Evolutionary conservation across 1,140 invertebrate genomes (phyloP).

Genomic region (Coboldia fuscipes): DNA sequence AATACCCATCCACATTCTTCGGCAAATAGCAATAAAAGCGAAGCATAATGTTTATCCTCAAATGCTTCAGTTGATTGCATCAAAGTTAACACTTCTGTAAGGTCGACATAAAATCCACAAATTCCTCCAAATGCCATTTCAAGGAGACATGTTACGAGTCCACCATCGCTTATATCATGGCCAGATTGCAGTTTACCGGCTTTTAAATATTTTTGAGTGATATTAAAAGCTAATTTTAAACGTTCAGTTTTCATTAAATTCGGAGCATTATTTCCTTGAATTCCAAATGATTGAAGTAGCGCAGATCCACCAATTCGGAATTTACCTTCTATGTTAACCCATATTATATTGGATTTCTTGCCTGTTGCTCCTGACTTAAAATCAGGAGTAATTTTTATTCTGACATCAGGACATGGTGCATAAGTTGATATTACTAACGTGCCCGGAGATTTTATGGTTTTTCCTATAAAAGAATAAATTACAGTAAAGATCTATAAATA

Average conservation of each 20-base stretch:
- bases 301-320: conserved; percentile 73
- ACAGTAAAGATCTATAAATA: too few relatives aligned
- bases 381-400: conserved; percentile 68
- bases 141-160: conserved; percentile 66
- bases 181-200: conserved; percentile 59
- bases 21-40: conserved; percentile 54
- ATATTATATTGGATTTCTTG: conserved; percentile 32
- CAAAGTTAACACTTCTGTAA: conserved; percentile 24
- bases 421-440: conserved; percentile 89
- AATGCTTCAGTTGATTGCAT: conserved; percentile 5
- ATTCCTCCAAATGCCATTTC: conserved; percentile 93
- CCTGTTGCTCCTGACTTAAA: conserved; percentile 43
- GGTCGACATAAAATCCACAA: conserved; percentile 49
- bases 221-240: conserved; percentile 54
- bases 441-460: conserved; percentile 73
- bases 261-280: conserved; percentile 60
- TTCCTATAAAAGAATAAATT: conserved; percentile 11
- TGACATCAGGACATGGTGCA: conserved; percentile 78
- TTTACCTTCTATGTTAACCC: conserved; percentile 42
- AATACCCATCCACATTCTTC: conserved; percentile 89
- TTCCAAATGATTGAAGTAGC: conserved; percentile 72
- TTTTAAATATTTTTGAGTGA: conserved; percentile 62
- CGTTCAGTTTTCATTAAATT: conserved; percentile 50
- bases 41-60: conserved; percentile 22
- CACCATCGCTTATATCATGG: conserved; percentile 94